Base-by-base conservation (phyloP, 2,797 vertebrate genomes). In the Sebastes trivittatus region DNA sequence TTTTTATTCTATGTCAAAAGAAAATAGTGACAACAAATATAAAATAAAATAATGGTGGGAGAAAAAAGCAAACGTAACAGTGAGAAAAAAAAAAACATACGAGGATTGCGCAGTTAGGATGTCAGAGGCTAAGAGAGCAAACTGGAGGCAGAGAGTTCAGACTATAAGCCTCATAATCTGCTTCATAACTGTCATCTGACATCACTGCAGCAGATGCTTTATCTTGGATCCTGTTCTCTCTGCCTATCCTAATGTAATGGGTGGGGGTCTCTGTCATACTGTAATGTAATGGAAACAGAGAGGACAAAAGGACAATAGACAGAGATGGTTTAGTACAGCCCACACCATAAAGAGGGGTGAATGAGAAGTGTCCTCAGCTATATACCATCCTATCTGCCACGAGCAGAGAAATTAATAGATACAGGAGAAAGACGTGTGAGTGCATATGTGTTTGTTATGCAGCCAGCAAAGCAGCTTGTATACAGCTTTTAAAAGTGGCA, bases 101-200 rank as follows among this genome's bases (percentile, higher is more conserved):
- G 25, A 54, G 32, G 49, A 79, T 54, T 62, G 20, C 0, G 14
- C 11, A 52, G 67, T 38, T 72, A 82, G 66, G 73, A 88, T 80
- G 79, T 84, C 70, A 58, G 71, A 83, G 77, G 87, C 81, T 75
- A 83, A 71, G 71, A 76, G 61, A 84, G 70, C 58, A 78, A 79
- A 80, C 67, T 49, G 68, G 70, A 85, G 77, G 66, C 81, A 81
- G 72, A 54, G 49, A 76, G 81, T 89, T 88, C 62, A 81, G 78
- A 77, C 73, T 52, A 52, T 86, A 86, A 92, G 78, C 84, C 78
- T 80, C 66, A 72, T 90, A 86, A 92, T 90, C 90, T 89, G 81
- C 85, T 83, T 86, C 87, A 88, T 92, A 91, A 89, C 88, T 87
- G 88, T 87, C 87, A 79, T 87, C 84, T 92, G 89, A 91, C 84